These are phyloP conservation scores for Anodontia alba DNA, from an alignment of 2,888 invertebrate species.

Conservation along the genomic window DNA sequence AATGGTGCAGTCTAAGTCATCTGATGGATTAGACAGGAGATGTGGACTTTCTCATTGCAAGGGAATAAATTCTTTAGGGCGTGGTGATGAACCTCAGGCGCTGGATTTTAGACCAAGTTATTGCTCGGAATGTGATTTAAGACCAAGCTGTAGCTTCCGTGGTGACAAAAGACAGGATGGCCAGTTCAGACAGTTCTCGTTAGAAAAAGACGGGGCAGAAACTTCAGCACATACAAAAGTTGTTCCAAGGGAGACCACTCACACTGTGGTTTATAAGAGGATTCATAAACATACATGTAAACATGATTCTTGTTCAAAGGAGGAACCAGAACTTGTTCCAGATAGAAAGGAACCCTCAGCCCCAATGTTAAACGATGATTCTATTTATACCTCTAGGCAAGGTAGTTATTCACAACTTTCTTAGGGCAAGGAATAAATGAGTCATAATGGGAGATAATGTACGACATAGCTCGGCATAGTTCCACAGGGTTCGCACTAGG, in stretches of 20 bases:
- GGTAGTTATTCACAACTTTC: no score
- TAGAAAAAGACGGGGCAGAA: neutral
- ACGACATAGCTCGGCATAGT: no score
- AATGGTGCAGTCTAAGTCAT: neutral
- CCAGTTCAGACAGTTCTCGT: neutral
- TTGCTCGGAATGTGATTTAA: neutral
- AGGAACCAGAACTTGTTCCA: neutral
- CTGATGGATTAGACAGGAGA: neutral
- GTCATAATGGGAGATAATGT: no score
- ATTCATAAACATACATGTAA: no score
- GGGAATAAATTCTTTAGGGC: no score
- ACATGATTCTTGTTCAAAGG: neutral
- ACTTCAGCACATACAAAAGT: neutral
- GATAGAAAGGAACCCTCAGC: constrained; percentile 5
- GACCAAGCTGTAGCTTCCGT: neutral
- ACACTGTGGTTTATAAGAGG: neutral
- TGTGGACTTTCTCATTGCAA: no score
- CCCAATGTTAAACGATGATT: constrained; percentile 8
- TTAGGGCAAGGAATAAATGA: no score
- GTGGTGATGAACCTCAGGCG: neutral
- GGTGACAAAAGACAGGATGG: neutral
- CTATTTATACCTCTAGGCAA: constrained; percentile 58
- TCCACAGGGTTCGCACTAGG: no score
- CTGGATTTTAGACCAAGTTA: neutral
- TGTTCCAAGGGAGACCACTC: neutral